Conservation (phyloP, 2,113 vertebrate genomes). For the Pontoporia blainvillei region DNA sequence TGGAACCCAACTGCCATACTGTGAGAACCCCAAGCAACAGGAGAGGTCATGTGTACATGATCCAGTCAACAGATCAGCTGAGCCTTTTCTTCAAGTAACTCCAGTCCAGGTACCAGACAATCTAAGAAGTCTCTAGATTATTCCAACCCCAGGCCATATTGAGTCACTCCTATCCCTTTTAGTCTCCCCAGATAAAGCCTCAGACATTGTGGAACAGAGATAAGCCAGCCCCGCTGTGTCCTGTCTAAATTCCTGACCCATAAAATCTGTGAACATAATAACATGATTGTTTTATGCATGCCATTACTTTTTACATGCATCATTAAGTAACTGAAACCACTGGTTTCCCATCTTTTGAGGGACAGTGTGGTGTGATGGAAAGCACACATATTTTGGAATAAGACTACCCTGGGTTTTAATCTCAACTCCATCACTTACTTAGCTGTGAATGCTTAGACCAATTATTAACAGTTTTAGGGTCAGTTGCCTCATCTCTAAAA, state of each 20-base stretch:
- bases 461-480: background rate
- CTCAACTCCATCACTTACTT: background rate
- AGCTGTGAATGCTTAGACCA: background rate
- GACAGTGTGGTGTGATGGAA: background rate
- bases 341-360: background rate
- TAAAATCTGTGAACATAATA: background rate
- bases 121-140: background rate
- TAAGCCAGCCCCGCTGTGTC: background rate
- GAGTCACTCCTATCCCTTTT: background rate
- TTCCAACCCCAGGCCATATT: fast-evolving
- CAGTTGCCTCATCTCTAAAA: background rate
- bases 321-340: background rate
- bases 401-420: background rate
- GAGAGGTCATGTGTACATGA: too few species aligned
- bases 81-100: background rate
- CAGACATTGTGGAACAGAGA: background rate
- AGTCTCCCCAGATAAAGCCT: background rate
- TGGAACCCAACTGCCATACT: background rate
- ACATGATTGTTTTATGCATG: background rate
- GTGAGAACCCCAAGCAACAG: background rate
- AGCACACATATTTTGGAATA: background rate
- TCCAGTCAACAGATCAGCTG: background rate
- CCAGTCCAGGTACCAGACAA: background rate
- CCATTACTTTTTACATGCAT: background rate
- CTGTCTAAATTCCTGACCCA: background rate